Base-by-base conservation (phyloP, 2,888 invertebrate genomes). In the Drosophila paracracens region DNA sequence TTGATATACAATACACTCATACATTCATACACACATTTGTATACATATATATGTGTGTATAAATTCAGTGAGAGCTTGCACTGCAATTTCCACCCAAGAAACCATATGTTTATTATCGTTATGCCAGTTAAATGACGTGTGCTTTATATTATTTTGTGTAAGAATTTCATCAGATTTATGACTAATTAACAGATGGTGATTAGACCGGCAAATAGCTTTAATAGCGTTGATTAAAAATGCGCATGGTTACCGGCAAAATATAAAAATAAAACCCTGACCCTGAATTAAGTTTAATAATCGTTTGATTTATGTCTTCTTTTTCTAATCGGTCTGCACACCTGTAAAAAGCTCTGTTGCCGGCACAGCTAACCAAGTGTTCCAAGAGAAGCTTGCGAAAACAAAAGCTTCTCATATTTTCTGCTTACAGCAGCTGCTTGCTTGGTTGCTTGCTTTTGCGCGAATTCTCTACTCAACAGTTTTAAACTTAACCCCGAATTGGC, bases 261-360 rank as follows among this genome's bases (percentile, higher is more conserved):
- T 18, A 57, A 67, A 79, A 68, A 54, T 29, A 51, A 38, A 56
- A 29, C 81, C 85, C 69, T 85, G 85, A 83, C 88, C 88, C 81
- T 83, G 69, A 82, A 66, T 68, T 63, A 52, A 46, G 43, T 54
- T 48, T 27, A 54, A 70, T 62, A 68, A 54, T 54, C 56, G 54
- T 66, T 53, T 54, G 64, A 74, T 58, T 70, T 53, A 40, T 57
- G 53, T 52, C 10, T 48, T 58, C 36, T 25, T 46, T 54, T 60
- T 71, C 48, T 72, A 63, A 62, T 35, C 62, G 50, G 46, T 46
- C 36, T 60, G 61, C 58, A 81, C 83, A 83, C 70, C 76, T 83
- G 61, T 54, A 52, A 11, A 71, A 76, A 75, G 82, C 82, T 67
- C 43, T 57, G 31, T 40, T 35, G 7, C 53, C 58, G 57, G 27